A percentile compares a stretch with the other conserved stretches of the same genome.
Evolutionary conservation across 2,113 vertebrate genomes (phyloP).

Genomic region (Silurus meridionalis): DNA sequence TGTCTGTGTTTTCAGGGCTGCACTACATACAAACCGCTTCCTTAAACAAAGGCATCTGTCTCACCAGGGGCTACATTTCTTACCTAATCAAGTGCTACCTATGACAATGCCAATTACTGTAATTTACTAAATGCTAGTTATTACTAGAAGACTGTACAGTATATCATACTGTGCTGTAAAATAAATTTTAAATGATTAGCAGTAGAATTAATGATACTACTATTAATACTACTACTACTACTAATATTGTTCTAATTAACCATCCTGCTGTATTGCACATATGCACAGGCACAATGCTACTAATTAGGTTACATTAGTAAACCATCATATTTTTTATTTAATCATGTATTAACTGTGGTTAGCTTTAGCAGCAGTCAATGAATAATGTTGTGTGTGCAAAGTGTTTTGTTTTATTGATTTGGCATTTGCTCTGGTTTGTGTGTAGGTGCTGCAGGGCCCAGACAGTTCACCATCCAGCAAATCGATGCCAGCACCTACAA

Average conservation of each 20-base stretch:
- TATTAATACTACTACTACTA: neutral
- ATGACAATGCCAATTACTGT: neutral
- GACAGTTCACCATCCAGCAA: constrained; percentile 97
- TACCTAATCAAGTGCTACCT: neutral
- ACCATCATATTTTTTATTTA: neutral
- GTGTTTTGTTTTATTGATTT: neutral
- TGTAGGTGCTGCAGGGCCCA: constrained; percentile 92
- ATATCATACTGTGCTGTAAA: neutral
- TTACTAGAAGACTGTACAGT: neutral
- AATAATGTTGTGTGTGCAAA: neutral
- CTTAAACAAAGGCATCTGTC: neutral
- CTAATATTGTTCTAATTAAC: neutral
- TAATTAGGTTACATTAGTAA: neutral
- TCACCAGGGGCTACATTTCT: neutral
- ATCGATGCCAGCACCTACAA: constrained; percentile 96
- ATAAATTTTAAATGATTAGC: neutral
- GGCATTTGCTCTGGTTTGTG: neutral
- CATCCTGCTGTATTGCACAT: neutral
- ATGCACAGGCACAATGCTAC: neutral
- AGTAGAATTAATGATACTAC: neutral
- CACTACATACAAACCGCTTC: neutral
- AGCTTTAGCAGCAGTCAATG: neutral
- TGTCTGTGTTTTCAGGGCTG: neutral
- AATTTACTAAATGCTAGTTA: neutral
- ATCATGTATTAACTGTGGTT: neutral